phyloP scores from a whole-genome alignment of 2,888 invertebrate genomes.

The Philereme transversata region DNA sequence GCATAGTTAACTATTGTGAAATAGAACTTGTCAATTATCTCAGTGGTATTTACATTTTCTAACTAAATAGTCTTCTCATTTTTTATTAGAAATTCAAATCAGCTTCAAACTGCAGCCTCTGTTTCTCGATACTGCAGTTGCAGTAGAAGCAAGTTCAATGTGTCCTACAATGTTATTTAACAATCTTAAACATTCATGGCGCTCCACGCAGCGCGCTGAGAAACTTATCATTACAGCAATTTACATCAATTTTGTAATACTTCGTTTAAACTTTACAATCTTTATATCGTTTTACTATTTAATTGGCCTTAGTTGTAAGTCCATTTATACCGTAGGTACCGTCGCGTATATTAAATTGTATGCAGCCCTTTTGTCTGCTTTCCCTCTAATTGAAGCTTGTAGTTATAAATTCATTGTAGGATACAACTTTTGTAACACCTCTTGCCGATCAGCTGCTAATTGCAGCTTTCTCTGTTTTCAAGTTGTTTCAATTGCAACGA shows the following conservation, averaged over 20 bases:
- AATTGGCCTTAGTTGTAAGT: conserved; percentile 44
- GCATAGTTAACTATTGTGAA: conserved; percentile 34
- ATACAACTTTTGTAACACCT: conserved; percentile 78
- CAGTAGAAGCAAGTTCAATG: conserved; percentile 17
- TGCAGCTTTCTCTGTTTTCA: conserved; percentile 74
- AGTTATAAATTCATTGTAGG: conserved; percentile 76
- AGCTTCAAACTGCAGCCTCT: not conserved
- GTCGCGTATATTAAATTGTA: conserved; percentile 20
- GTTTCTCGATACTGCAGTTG: conserved; percentile 17
- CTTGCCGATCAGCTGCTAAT: conserved; percentile 70
- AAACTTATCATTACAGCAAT: conserved; percentile 34
- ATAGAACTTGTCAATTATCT: conserved; percentile 36
- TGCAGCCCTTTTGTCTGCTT: conserved; percentile 68
- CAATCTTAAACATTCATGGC: conserved; percentile 26
- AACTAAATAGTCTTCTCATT: conserved; percentile 15
- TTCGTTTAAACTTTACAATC: conserved; percentile 37
- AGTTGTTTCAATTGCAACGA: conserved; percentile 62
- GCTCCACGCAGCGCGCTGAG: conserved; percentile 21
- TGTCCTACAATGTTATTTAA: conserved; percentile 34
- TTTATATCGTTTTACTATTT: conserved; percentile 43
- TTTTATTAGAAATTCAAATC: conserved; percentile 22
- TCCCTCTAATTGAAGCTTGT: conserved; percentile 79
- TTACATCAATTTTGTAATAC: conserved; percentile 41
- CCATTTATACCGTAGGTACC: conserved; percentile 44
- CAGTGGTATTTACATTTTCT: conserved; percentile 31